Evolutionary conservation across 2,797 vertebrate species (phyloP).

Genomic region (Helicolenus hilgendorfi): DNA sequence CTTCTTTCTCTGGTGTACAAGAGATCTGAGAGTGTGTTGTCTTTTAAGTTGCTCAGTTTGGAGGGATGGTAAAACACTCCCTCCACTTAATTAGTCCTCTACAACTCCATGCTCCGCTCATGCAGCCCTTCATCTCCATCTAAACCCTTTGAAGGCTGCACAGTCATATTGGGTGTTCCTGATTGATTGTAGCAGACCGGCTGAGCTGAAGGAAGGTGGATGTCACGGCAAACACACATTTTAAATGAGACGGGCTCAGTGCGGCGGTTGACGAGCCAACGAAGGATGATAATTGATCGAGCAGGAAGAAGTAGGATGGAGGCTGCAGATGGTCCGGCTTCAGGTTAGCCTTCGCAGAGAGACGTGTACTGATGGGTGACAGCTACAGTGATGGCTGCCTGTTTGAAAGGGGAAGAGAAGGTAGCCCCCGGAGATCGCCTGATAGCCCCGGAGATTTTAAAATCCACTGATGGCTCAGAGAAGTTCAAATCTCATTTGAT

Average conservation of each 20-base stretch:
- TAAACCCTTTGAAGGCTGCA: conserved; percentile 64
- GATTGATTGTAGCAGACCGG: conserved; percentile 51
- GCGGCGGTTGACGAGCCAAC: neutral
- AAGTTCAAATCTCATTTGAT: conserved; percentile 42
- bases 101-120: conserved; percentile 53
- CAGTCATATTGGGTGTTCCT: conserved; percentile 31
- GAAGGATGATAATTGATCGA: conserved; percentile 20
- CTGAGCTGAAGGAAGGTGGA: conserved; percentile 4
- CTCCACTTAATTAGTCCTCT: conserved; percentile 71
- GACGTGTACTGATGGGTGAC: conserved; percentile 3
- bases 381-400: conserved; percentile 5
- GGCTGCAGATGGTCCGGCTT: conserved; percentile 18
- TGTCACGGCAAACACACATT: conserved; percentile 17
- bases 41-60: conserved; percentile 73
- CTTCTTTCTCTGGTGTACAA: conserved; percentile 17
- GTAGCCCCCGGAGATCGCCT: neutral
- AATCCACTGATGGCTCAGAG: conserved; percentile 21
- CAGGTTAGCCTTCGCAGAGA: neutral
- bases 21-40: conserved; percentile 60
- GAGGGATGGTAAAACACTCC: conserved; percentile 47
- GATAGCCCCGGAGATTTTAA: conserved; percentile 18
- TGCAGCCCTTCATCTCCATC: conserved; percentile 66
- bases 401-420: conserved; percentile 34
- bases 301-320: conserved; percentile 15
- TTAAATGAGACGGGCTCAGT: conserved; percentile 18